Evolutionary conservation across 2,113 vertebrate species (phyloP), one percentile per base, ranked within the genome.

Genomic region (Geococcyx californianus): DNA sequence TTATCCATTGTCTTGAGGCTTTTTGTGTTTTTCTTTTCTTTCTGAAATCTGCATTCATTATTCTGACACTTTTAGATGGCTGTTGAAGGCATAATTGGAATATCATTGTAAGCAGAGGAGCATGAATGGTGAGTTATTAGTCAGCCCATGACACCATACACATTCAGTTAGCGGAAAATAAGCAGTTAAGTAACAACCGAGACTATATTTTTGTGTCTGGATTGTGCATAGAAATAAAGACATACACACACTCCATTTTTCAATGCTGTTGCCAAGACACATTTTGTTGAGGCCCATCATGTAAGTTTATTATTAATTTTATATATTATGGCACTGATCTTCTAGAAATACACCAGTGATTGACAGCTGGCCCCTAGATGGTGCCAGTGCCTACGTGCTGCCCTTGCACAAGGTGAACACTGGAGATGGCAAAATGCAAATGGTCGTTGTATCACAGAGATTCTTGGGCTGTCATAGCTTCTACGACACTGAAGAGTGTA

Each of bases 1-100:
- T 42, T 34, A 79, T 79, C 59, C n/a, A 18, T 60, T 68, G 33
- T 78, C 33, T 80, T 82, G 68, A 47, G 31, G 31, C 13, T 64
- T 76, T 54, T 89, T 77, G 12, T 45, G 31, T 5, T 82, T 76
- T 74, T 49, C 33, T 90, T 92, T 80, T 25, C 56, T 67, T 55
- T 68, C 77, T 79, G 81, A 87, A 69, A 82, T 82, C 45, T 58
- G 93, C 19, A 25, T 94, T 92, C 62, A 42, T 94, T 94, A 89
- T 91, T 79, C 78, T 92, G 93, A 75, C 87, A 87, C 69, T 84
- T 82, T 34, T 18, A 67, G 66, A 45, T 36, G 42, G 52, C 54
- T 73, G 55, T 34, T 79, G 89, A 85, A 93, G 62, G 42, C 47
- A 34, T 93, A 91, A 91, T 42, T 87, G 80, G 26, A 86, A 21